Base-by-base conservation (phyloP, 2,888 invertebrate genomes). In the Orchestes rusci region DNA sequence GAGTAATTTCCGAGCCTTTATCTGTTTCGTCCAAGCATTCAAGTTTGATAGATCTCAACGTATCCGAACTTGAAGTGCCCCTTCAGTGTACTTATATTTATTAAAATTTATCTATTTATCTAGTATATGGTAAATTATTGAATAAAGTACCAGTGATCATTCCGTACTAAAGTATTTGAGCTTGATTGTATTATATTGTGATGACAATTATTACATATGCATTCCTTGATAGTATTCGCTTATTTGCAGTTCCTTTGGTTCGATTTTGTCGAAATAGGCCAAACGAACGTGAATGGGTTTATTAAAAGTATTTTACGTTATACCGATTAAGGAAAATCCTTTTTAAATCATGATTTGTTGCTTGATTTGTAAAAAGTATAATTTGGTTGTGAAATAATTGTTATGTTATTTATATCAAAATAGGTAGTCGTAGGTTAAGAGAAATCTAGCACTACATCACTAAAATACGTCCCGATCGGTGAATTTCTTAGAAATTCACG, bases 331-430 rank as follows among this genome's bases (percentile, higher is more conserved):
- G n/a, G n/a, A n/a, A n/a, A n/a, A n/a, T n/a, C n/a, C n/a, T n/a
- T n/a, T 39, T 30, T 39, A 39, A 29, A 39, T 19, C 20, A 30
- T 4, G 16, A 17, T 44, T 27, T 44, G 44, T 44, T 39, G 27
- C 31, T 37, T 38, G 13, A 54, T 53, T 56, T 56, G 52, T 57
- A 54, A 54, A 57, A 56, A 54, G 39, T 55, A 51, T 53, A 54
- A 53, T 54, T 56, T 60, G 61, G 61, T 61, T 61, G 61, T 59
- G 60, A 61, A 56, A 56, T 60, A 55, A 57, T 59, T 59, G 57
- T 59, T 59, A 58, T 57, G 53, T 56, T 54, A 56, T 50, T 51
- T 52, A 46, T 50, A 41, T 43, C 35, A 36, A 39, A 37, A 35
- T 5, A 33, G 17, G 16, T 17, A 10, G 17, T 31, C 12, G 31